Base-by-base conservation (phyloP, 2,113 vertebrate species). In the Arothron firmamentum region DNA sequence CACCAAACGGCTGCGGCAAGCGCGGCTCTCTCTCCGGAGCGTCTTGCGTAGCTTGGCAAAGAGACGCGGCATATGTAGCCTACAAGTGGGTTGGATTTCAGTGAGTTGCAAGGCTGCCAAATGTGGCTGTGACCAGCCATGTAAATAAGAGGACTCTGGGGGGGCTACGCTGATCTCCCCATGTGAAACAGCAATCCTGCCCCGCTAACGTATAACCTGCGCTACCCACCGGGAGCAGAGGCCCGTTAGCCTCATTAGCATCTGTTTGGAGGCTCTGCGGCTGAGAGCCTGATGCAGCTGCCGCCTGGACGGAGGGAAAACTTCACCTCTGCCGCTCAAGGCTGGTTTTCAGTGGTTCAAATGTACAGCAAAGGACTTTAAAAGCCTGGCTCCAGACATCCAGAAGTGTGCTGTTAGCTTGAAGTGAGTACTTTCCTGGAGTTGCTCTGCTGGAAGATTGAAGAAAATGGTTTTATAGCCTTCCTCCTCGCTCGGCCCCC, bases 91-190 rank as follows among this genome's bases (percentile, higher is more conserved):
- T 83, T 85, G 79, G 75, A 77, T 87, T 87, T 77, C 73, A 69
- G 79, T 64, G 75, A 74, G 79, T 82, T 77, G 70, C 52, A 2
- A 56, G 77, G 78, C 64, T 79, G 85, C 86, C 87, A 87, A 88
- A 78, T 83, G 86, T 77, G 82, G 75, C 81, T 81, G 83, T 83
- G 85, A 88, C 85, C 79, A 80, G 83, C 80, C 83, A 77, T 86
- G 85, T 86, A 87, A 90, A 90, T 85, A 87, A 81, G 82, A 83
- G 81, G 67, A 76, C 79, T 81, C 70, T 77, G 86, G 54, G 75
- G 80, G 71, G 73, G 76, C 81, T 49, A 67, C 70, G 55, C 75
- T 62, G 77, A 82, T 83, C 67, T 77, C 84, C 81, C 79, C 67
- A 81, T 81, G 79, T 84, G 81, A 88, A 84, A 82, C 80, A 75